Conservation (phyloP, 2,113 vertebrate genomes). For the Ploceus nigricollis region DNA sequence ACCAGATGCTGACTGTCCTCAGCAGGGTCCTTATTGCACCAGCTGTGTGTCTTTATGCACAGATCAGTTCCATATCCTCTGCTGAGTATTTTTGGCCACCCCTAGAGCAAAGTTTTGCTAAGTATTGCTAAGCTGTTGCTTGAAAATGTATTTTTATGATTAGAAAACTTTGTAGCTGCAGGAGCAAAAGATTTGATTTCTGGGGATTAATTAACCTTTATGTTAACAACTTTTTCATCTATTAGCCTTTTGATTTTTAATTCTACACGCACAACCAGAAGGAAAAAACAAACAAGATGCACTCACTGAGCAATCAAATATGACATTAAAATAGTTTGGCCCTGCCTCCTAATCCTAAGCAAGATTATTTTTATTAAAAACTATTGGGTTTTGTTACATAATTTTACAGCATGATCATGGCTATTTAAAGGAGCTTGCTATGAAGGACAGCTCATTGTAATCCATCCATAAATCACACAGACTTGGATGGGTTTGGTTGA, state of each 20-base stretch:
- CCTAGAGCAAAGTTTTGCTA: background rate
- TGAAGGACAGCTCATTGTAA: background rate
- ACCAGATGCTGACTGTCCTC: background rate
- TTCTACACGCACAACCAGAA: background rate
- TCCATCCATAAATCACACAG: background rate
- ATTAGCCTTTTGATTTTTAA: background rate
- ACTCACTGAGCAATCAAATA: background rate
- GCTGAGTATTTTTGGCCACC: background rate
- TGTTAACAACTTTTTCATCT: background rate
- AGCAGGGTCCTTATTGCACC: background rate
- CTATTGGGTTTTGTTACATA: background rate
- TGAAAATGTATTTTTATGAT: background rate
- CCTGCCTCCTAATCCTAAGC: background rate
- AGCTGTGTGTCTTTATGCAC: background rate
- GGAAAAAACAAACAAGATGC: background rate
- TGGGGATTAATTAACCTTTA: background rate
- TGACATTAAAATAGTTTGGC: background rate
- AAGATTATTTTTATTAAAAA: background rate
- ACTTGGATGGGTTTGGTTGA: background rate
- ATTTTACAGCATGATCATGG: background rate
- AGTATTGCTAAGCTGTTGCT: background rate
- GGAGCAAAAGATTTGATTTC: background rate
- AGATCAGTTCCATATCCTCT: background rate
- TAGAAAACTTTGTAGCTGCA: background rate
- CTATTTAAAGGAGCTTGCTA: background rate